Percentiles rank a stretch among this genome's conserved stretches.
These are phyloP conservation scores for Rhinoderma darwinii DNA, from an alignment of 2,113 vertebrate species.

Conservation along the genomic window DNA sequence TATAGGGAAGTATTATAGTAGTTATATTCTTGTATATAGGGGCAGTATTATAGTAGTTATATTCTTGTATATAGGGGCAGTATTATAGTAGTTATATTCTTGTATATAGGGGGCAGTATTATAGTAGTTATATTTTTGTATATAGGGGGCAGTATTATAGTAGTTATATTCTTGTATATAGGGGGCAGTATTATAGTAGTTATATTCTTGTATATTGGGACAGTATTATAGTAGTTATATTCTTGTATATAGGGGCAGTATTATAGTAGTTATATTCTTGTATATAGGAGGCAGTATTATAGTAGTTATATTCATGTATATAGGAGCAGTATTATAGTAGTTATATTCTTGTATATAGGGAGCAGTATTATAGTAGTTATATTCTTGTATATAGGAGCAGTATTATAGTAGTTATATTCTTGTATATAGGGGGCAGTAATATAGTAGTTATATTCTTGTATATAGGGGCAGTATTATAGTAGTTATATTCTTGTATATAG, in stretches of 20 bases:
- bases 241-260: neutral
- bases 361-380: neutral
- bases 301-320: neutral
- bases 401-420: neutral
- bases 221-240: conserved; percentile 3
- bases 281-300: conserved; percentile 1
- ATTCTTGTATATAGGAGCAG: neutral
- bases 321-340: neutral
- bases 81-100: neutral
- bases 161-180: neutral
- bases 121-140: neutral
- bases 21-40: neutral
- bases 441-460: neutral
- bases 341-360: neutral
- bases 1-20: neutral
- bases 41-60: neutral
- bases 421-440: neutral
- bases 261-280: neutral
- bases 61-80: neutral
- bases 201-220: neutral
- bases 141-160: neutral
- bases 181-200: neutral
- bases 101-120: neutral
- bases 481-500: neutral
- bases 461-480: neutral